Percentiles rank a stretch among this genome's conserved stretches.
Evolutionary conservation across 2,113 vertebrate genomes (phyloP).

Genomic region (Ceyx cyanopectus): DNA sequence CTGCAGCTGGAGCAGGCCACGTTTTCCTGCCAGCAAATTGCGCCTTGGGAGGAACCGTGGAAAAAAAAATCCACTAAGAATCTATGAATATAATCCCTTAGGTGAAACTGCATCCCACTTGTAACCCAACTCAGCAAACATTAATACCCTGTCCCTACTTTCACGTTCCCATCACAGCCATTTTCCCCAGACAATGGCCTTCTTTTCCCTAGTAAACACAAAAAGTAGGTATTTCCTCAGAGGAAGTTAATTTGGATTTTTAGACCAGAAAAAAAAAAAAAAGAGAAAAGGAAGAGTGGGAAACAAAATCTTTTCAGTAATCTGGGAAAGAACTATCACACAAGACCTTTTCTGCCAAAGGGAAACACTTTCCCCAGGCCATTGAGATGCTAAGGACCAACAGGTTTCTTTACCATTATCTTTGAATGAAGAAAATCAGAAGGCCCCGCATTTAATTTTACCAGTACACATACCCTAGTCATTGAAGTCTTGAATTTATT

Average conservation of each 20-base stretch:
- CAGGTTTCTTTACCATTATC: neutral
- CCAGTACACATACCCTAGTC: neutral
- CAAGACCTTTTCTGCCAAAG: neutral
- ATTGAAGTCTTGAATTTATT: conserved; percentile 41
- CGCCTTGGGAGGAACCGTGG: neutral
- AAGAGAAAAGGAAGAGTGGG: neutral
- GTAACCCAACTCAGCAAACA: neutral
- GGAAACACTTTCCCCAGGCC: conserved; percentile 7
- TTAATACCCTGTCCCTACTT: neutral
- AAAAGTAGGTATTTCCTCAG: conserved; percentile 26
- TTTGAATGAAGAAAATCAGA: conserved; percentile 46
- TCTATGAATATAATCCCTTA: neutral
- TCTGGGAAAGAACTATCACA: neutral
- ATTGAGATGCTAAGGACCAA: conserved; percentile 18
- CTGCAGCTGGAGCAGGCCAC: neutral
- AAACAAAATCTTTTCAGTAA: neutral
- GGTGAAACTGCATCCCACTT: neutral
- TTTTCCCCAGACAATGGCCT: neutral
- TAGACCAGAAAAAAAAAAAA: neutral
- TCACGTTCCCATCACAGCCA: neutral
- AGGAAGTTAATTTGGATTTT: conserved; percentile 3
- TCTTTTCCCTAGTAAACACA: neutral
- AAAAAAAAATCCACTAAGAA: neutral
- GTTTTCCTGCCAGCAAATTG: fast-evolving
- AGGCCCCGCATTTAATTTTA: conserved; percentile 41